Evolutionary conservation across 2,113 vertebrate genomes (phyloP).

Genomic region (Columba janthina): DNA sequence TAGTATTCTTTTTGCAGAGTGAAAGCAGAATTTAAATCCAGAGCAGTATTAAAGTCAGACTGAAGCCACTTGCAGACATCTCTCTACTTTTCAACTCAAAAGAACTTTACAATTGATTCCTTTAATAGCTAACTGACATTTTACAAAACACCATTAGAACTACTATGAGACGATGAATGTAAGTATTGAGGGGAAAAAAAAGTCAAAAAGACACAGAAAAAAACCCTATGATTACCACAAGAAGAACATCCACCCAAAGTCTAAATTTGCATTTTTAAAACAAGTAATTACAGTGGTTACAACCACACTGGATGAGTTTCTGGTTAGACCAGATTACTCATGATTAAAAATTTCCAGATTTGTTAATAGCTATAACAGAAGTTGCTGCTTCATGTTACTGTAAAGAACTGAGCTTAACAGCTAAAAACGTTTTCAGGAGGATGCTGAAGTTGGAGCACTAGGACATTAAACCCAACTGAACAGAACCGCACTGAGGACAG

Average conservation of each 20-base stretch:
- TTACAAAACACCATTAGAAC: not conserved
- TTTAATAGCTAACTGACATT: not conserved
- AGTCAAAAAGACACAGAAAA: not conserved
- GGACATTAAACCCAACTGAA: not conserved
- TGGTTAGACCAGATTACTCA: slow-evolving; percentile 46
- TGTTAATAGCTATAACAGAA: slow-evolving; percentile 39
- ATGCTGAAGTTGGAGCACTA: not conserved
- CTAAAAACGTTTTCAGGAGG: not conserved
- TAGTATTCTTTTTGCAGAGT: not conserved
- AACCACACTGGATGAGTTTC: slow-evolving; percentile 9
- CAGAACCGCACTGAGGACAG: not conserved
- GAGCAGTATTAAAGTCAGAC: not conserved
- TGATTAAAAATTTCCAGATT: slow-evolving; percentile 36
- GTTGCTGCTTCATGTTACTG: not conserved
- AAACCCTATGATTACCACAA: not conserved
- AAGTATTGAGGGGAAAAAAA: not conserved
- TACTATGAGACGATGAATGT: not conserved
- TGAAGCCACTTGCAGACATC: not conserved
- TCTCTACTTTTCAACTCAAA: not conserved
- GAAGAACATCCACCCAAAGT: not conserved
- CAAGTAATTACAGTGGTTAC: slow-evolving; percentile 21
- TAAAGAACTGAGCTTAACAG: not conserved
- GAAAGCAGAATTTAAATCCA: not conserved
- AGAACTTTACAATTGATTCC: not conserved
- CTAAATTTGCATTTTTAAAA: slow-evolving; percentile 41